Evolutionary conservation across 2,113 vertebrate species (phyloP).

Genomic region (Labeo catla): DNA sequence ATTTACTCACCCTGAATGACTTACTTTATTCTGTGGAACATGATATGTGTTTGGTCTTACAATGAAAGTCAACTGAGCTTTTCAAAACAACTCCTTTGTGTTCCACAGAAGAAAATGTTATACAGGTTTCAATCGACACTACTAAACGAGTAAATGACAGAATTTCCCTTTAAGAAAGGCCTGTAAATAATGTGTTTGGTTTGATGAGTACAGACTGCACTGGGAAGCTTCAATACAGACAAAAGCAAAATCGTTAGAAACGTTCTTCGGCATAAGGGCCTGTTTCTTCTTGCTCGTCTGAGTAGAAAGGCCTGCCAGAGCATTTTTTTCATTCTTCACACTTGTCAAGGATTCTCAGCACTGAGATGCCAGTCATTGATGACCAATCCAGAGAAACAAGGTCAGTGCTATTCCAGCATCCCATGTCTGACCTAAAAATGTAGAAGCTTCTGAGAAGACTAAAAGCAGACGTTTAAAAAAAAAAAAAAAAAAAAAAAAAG

Average conservation of each 20-base stretch:
- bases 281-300: conserved; percentile 41
- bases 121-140: background rate
- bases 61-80: background rate
- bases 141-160: background rate
- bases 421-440: background rate
- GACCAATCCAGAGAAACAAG: conserved; percentile 16
- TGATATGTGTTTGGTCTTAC: background rate
- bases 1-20: background rate
- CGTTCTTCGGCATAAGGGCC: background rate
- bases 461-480: background rate
- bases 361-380: background rate
- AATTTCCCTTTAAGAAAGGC: background rate
- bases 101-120: background rate
- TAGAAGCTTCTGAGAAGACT: background rate
- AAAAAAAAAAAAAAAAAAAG: background rate
- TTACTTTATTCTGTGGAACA: background rate
- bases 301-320: conserved; percentile 9
- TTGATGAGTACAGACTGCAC: background rate
- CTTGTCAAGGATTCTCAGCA: conserved; percentile 32
- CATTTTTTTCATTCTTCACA: conserved; percentile 40
- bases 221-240: background rate
- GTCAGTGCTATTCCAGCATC: background rate
- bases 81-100: background rate
- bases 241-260: conserved; percentile 2
- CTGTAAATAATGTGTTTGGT: background rate